phyloP scores from a whole-genome alignment of 2,797 vertebrate genomes.

The Eulemur mongoz region DNA sequence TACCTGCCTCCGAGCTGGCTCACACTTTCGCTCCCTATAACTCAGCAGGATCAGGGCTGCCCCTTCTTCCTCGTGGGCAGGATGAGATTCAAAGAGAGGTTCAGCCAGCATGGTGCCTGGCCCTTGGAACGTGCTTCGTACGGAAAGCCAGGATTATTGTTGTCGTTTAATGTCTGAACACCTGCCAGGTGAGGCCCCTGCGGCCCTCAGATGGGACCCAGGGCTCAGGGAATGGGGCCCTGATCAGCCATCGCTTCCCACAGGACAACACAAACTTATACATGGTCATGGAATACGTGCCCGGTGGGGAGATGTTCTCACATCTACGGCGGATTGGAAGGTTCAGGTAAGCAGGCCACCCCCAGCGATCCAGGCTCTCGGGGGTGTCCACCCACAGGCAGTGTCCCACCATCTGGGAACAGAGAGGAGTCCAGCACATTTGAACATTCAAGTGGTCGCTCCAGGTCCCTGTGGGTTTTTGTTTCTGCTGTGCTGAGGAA shows the following conservation, averaged over 20 bases:
- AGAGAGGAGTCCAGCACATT: not conserved
- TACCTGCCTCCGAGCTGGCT: not conserved
- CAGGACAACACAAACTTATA: constrained; percentile 95
- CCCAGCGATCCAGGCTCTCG: not conserved
- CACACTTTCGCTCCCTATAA: not conserved
- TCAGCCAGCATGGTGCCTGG: rapidly evolving
- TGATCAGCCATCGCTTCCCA: not conserved
- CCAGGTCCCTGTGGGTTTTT: not conserved
- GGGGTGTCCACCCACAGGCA: not conserved
- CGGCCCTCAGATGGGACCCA: not conserved
- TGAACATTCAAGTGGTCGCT: not conserved
- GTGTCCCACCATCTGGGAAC: too few relatives aligned
- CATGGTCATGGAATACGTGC: constrained; percentile 97
- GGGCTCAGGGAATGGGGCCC: not conserved
- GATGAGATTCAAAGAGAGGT: not conserved
- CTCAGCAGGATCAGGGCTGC: not conserved
- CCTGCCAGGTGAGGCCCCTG: not conserved
- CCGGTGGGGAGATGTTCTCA: constrained; percentile 96
- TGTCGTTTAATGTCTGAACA: not conserved
- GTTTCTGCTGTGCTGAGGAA: not conserved
- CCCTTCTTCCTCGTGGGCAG: not conserved
- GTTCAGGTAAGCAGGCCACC: constrained; percentile 83
- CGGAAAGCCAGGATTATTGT: not conserved
- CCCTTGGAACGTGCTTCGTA: rapidly evolving
- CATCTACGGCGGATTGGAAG: constrained; percentile 94